Evolutionary conservation across 2,888 invertebrate genomes (phyloP).

Genomic region (Cerceris rybyensis): DNA sequence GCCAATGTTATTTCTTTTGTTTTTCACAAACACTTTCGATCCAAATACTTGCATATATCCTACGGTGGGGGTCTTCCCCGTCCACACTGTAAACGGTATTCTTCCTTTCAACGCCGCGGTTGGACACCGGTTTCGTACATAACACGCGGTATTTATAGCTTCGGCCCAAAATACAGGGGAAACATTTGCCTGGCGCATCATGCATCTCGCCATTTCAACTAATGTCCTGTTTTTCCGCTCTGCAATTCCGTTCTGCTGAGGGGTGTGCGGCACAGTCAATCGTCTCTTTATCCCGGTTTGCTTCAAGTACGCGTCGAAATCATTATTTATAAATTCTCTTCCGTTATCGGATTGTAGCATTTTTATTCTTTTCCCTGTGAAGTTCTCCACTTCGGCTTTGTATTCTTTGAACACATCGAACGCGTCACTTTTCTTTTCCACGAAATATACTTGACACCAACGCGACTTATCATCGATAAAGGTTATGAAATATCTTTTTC

Average conservation of each 20-base stretch:
- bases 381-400: neutral
- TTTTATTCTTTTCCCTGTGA: too few relatives aligned
- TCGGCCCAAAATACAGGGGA: too few relatives aligned
- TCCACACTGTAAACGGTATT: constrained; percentile 3
- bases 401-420: neutral
- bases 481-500: constrained; percentile 5
- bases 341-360: too few relatives aligned
- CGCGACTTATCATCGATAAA: constrained; percentile 4
- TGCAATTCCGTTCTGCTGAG: neutral
- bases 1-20: constrained; percentile 10
- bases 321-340: too few relatives aligned
- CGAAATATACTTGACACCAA: constrained; percentile 1
- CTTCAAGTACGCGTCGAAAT: too few relatives aligned
- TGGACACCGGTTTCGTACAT: constrained; percentile 10
- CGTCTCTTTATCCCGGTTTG: neutral
- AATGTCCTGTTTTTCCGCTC: constrained; percentile 3
- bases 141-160: constrained; percentile 11
- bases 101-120: constrained; percentile 1
- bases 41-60: constrained; percentile 7
- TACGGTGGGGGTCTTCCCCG: constrained; percentile 9
- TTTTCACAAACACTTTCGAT: constrained; percentile 2
- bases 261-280: neutral
- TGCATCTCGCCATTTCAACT: neutral
- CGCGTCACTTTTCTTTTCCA: neutral
- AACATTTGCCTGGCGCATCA: constrained; percentile 1